Conservation (phyloP, 2,888 invertebrate species). For the Phyllotreta cruciferae region DNA sequence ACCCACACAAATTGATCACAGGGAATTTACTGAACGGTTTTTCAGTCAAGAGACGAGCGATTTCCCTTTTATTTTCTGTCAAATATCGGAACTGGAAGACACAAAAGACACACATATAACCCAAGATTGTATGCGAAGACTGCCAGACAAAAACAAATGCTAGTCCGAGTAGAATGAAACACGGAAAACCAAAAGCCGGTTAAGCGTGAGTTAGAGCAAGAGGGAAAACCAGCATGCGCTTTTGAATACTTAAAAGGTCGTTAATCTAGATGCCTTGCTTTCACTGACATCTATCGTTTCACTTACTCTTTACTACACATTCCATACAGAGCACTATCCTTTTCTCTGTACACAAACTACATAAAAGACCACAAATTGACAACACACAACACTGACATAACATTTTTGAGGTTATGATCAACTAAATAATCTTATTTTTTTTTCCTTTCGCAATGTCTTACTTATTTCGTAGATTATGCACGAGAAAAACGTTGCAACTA, state of each 20-base stretch:
- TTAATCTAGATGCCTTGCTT: slow-evolving; percentile 3
- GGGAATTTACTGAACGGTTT: slow-evolving; percentile 34
- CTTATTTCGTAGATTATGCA: slow-evolving; percentile 15
- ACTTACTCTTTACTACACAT: no score
- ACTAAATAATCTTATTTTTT: no score
- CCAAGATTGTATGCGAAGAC: slow-evolving; percentile 47
- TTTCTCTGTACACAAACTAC: no score
- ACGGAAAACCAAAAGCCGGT: slow-evolving; percentile 29
- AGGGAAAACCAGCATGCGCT: slow-evolving; percentile 33
- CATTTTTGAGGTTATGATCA: no score
- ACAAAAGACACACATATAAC: slow-evolving; percentile 50
- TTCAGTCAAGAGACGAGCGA: slow-evolving; percentile 23
- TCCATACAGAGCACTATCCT: no score
- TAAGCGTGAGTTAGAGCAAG: slow-evolving; percentile 31
- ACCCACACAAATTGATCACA: slow-evolving; percentile 44
- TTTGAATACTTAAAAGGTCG: slow-evolving; percentile 8
- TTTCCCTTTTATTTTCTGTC: slow-evolving; percentile 40
- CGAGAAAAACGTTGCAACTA: background rate
- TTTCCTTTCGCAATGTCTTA: slow-evolving; percentile 7
- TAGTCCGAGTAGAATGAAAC: slow-evolving; percentile 45
- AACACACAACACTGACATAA: no score
- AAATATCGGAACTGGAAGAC: slow-evolving; percentile 48
- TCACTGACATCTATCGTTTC: background rate
- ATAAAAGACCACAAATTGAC: no score
- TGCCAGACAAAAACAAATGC: slow-evolving; percentile 52